phyloP scores from a whole-genome alignment of 2,797 vertebrate genomes.

The Notolabrus celidotus region DNA sequence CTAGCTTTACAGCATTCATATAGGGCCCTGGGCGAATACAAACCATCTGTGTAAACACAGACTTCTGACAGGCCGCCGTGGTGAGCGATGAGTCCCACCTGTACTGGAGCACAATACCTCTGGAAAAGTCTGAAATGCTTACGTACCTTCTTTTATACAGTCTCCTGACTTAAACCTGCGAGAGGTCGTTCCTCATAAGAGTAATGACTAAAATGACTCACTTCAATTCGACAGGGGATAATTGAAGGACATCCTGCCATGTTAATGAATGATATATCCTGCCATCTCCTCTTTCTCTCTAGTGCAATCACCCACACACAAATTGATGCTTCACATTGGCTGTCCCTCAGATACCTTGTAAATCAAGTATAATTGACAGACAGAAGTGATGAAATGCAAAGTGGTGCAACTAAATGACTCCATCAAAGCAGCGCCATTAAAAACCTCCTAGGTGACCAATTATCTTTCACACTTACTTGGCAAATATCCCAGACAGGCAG shows the following conservation, averaged over 20 bases:
- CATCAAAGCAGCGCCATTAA: constrained; percentile 77
- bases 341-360: constrained; percentile 75
- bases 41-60: constrained; percentile 82
- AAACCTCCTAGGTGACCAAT: constrained; percentile 76
- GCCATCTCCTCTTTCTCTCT: constrained; percentile 62
- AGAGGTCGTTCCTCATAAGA: constrained; percentile 64
- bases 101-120: constrained; percentile 58
- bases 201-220: constrained; percentile 73
- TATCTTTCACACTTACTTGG: constrained; percentile 74
- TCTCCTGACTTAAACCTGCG: constrained; percentile 46
- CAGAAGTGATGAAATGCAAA: constrained; percentile 83
- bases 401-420: constrained; percentile 77
- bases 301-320: constrained; percentile 76
- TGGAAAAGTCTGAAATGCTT: constrained; percentile 39
- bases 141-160: constrained; percentile 29
- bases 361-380: constrained; percentile 83
- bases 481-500: constrained; percentile 38
- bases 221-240: constrained; percentile 73
- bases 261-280: constrained; percentile 78
- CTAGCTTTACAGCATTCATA: constrained; percentile 63
- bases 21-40: constrained; percentile 68
- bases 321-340: constrained; percentile 81
- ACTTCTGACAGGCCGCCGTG: constrained; percentile 56
- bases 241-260: constrained; percentile 79
- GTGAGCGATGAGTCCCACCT: constrained; percentile 76